Percentiles rank a stretch among this genome's conserved stretches.
Conservation (phyloP, 64 coral and sea anemone species). For the Acropora yongei region DNA sequence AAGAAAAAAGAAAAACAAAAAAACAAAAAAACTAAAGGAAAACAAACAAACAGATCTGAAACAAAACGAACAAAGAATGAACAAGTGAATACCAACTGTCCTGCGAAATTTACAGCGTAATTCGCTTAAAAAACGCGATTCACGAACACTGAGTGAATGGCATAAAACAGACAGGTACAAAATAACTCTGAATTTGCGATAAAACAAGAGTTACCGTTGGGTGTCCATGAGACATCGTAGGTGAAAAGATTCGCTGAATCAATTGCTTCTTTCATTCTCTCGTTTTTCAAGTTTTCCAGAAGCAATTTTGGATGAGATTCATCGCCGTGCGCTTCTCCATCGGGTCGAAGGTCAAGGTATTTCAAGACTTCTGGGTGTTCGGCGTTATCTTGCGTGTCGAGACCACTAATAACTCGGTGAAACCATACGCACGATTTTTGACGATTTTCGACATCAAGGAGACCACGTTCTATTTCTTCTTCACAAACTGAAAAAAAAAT, state of each 20-base stretch:
- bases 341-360: constrained; percentile 57
- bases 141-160: no score
- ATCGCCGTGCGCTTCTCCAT: not conserved
- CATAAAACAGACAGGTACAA: no score
- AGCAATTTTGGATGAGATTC: constrained; percentile 10
- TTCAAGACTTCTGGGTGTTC: constrained; percentile 29
- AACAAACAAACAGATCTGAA: no score
- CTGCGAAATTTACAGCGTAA: no score
- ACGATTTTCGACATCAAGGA: constrained; percentile 45
- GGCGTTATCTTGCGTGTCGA: constrained; percentile 11
- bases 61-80: no score
- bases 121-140: no score
- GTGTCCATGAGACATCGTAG: constrained; percentile 5
- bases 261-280: constrained; percentile 44
- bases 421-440: constrained; percentile 78
- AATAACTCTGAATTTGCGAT: no score
- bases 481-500: constrained; percentile 66
- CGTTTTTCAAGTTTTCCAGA: constrained; percentile 56
- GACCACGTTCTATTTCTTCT: constrained; percentile 66
- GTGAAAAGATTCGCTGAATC: constrained; percentile 10
- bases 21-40: no score
- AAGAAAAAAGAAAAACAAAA: no score
- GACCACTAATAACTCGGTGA: constrained; percentile 59
- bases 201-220: constrained; percentile 2
- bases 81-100: no score